Conservation (phyloP, 2,888 invertebrate genomes). For the Caenorhabditis angaria region DNA sequence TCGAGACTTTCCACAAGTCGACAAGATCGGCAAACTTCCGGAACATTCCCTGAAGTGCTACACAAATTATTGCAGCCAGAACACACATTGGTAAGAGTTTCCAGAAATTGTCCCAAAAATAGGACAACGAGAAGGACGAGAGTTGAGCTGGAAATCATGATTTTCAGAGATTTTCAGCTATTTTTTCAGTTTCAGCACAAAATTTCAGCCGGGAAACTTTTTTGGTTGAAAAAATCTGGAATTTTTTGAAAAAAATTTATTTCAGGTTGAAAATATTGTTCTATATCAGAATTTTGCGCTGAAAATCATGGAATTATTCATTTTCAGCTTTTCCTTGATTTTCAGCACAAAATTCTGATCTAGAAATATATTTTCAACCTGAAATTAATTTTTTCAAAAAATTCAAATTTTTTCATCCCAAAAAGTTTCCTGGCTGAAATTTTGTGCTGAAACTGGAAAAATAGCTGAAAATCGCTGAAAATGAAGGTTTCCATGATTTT, state of each 20-base stretch:
- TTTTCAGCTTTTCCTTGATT: not conserved
- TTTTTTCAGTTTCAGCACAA: no score
- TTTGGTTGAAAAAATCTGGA: not conserved
- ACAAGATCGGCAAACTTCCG: slow-evolving; percentile 64
- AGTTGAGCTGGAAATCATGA: slow-evolving; percentile 81
- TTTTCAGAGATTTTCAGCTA: no score
- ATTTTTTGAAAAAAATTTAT: no score
- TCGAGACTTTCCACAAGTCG: slow-evolving; percentile 68
- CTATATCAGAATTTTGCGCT: not conserved
- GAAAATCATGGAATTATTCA: not conserved
- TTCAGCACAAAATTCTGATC: not conserved
- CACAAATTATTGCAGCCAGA: slow-evolving; percentile 83
- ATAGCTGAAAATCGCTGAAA: no score
- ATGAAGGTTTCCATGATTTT: no score
- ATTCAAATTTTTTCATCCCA: not conserved
- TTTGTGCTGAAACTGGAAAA: no score
- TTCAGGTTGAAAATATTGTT: not conserved
- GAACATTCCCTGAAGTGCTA: slow-evolving; percentile 83
- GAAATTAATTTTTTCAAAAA: not conserved
- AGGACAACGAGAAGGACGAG: slow-evolving; percentile 83
- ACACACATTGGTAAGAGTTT: slow-evolving; percentile 85
- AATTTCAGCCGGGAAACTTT: no score
- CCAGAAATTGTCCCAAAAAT: slow-evolving; percentile 83
- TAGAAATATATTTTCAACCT: not conserved
- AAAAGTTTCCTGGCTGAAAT: no score